phyloP scores from a whole-genome alignment of 1,140 invertebrate genomes.

The Pararge aegeria region DNA sequence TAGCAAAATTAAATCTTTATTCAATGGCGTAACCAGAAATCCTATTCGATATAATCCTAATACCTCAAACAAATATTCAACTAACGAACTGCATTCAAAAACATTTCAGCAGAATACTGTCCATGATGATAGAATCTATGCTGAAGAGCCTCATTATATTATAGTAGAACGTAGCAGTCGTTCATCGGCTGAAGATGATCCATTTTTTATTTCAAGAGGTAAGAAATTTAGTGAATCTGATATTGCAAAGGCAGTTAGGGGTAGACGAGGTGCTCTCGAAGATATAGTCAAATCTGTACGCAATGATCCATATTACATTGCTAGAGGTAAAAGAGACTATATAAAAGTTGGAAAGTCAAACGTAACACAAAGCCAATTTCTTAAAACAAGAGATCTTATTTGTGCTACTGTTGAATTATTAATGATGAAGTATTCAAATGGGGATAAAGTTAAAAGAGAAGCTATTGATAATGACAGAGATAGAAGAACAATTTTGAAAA shows the following conservation, averaged over 20 bases:
- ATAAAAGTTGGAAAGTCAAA: conserved; percentile 40
- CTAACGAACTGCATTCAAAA: conserved; percentile 24
- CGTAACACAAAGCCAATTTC: conserved; percentile 31
- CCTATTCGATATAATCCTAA: conserved; percentile 28
- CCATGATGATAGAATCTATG: conserved; percentile 59
- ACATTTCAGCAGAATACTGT: conserved; percentile 50
- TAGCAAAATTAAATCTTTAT: conserved; percentile 48
- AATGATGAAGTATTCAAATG: conserved; percentile 32
- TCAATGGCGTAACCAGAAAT: conserved; percentile 34
- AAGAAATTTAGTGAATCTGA: conserved; percentile 54
- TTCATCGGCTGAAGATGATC: conserved; percentile 64
- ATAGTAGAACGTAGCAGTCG: conserved; percentile 65
- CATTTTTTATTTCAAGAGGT: conserved; percentile 66
- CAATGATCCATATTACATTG: conserved; percentile 72
- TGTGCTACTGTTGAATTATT: conserved; percentile 58
- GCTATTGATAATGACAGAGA: conserved; percentile 55
- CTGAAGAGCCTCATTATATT: conserved; percentile 68
- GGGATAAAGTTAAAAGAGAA: conserved; percentile 52
- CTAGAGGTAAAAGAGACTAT: conserved; percentile 60
- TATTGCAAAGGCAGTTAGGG: conserved; percentile 42
- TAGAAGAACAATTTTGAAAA: conserved; percentile 63
- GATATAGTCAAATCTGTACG: conserved; percentile 66
- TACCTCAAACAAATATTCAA: conserved; percentile 14
- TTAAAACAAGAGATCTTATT: conserved; percentile 58
- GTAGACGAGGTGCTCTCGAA: conserved; percentile 61